phyloP scores from a whole-genome alignment of 2,113 vertebrate genomes.

The Drymodes brunneopygia region DNA sequence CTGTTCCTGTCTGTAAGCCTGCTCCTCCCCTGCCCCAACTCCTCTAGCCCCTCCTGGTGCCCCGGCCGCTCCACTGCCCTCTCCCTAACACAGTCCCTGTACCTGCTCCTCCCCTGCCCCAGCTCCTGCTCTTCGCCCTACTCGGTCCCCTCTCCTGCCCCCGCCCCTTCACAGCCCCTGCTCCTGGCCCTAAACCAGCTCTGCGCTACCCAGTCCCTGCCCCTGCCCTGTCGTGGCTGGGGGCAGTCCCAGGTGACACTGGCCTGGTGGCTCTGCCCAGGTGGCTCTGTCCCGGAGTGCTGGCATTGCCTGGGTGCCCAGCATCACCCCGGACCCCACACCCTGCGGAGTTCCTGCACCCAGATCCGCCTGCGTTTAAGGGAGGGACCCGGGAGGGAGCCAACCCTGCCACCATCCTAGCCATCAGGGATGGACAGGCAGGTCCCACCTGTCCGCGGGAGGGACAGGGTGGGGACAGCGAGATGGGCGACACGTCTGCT shows the following conservation, averaged over 20 bases:
- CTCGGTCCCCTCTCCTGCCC: not conserved
- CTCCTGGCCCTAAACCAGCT: not conserved
- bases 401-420: not conserved
- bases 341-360: not conserved
- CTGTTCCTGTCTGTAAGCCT: not conserved
- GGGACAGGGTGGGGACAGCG: not conserved
- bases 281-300: not conserved
- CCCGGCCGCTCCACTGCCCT: not conserved
- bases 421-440: no score
- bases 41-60: not conserved
- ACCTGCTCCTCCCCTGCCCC: not conserved
- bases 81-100: not conserved
- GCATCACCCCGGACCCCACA: not conserved
- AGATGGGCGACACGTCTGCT: not conserved
- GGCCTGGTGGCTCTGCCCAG: no score
- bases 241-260: no score
- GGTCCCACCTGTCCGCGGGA: not conserved
- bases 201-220: not conserved
- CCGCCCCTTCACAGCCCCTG: not conserved
- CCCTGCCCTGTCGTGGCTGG: not conserved
- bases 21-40: not conserved
- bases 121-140: no score
- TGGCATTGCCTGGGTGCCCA: not conserved
- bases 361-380: not conserved
- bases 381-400: no score